phyloP scores from a whole-genome alignment of 30 jellyfish, hydroid and myxozoan species.

The Sanderia malayensis region DNA sequence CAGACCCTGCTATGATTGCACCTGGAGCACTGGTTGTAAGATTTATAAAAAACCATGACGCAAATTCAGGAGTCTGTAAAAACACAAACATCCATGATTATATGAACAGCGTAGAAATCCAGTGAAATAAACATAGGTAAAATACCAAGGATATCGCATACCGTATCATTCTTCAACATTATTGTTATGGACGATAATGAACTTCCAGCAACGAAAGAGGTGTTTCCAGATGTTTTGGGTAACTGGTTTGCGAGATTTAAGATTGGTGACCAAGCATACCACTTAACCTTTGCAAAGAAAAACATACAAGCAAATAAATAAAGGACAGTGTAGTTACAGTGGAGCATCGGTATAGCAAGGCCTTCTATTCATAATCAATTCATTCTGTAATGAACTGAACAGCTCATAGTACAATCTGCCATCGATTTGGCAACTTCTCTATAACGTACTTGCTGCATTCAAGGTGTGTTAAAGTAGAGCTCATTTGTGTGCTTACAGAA shows the following conservation, averaged over 20 bases:
- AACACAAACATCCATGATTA: not conserved
- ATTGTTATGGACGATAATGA: conserved; percentile 25
- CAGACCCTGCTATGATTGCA: conserved; percentile 54
- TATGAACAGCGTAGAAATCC: no score
- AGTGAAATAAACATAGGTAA: no score
- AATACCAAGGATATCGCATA: no score
- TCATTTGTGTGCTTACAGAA: no score
- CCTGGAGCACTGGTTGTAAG: conserved; percentile 74
- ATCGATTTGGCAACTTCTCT: no score
- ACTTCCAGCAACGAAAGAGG: conserved; percentile 52
- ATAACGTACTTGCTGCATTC: no score
- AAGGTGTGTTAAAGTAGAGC: no score
- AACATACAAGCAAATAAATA: not conserved
- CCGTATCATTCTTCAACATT: conserved; percentile 33
- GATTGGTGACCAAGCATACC: conserved; percentile 56
- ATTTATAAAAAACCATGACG: conserved; percentile 75
- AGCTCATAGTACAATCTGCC: no score
- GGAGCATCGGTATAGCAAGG: no score
- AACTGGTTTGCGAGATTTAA: conserved; percentile 23
- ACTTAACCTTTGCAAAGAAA: conserved; percentile 12
- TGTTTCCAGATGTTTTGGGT: conserved; percentile 20
- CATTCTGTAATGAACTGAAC: no score
- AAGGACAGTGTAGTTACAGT: no score
- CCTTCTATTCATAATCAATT: no score
- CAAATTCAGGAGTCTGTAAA: conserved; percentile 75